Evolutionary conservation across 1,140 invertebrate species (phyloP).

Genomic region (Ceratina japonica): DNA sequence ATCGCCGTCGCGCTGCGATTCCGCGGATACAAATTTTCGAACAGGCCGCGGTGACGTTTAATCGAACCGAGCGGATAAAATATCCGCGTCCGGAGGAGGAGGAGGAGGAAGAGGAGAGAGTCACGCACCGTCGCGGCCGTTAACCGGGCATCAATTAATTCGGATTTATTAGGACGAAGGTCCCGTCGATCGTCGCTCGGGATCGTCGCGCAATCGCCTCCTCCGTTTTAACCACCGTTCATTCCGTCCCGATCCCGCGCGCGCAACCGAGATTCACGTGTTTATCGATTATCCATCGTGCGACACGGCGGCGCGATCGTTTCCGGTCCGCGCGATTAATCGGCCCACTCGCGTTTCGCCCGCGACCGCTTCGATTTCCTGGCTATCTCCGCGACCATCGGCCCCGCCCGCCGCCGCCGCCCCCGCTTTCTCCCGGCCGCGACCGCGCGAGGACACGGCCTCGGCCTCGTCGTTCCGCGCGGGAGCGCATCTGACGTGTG

Average conservation of each 20-base stretch:
- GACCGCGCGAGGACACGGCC: not conserved
- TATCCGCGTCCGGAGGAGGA: conserved; percentile 35
- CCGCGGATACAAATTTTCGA: not conserved
- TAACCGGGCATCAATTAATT: conserved; percentile 52
- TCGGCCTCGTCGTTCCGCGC: not conserved
- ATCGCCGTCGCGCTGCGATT: not conserved
- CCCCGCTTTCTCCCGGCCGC: not conserved
- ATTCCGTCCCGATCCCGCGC: not conserved
- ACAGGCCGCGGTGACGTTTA: conserved; percentile 39
- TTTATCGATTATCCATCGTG: conserved; percentile 55
- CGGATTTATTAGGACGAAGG: conserved; percentile 61
- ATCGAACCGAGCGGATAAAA: conserved; percentile 49
- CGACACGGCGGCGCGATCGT: conserved; percentile 33
- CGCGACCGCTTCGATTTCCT: conserved; percentile 14
- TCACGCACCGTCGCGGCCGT: conserved; percentile 44
- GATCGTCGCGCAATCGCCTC: not conserved
- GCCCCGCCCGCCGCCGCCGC: no score
- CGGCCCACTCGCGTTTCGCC: conserved; percentile 23
- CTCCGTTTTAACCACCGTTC: conserved; percentile 35
- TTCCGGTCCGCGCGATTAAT: conserved; percentile 43
- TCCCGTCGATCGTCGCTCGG: conserved; percentile 32
- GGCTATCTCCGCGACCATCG: conserved; percentile 6
- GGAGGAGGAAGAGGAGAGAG: no score
- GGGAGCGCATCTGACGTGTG: conserved; percentile 1
- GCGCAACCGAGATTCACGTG: conserved; percentile 29